These are phyloP conservation scores for Pyrrhia umbra DNA, from an alignment of 2,888 invertebrate genomes.

Conservation along the genomic window DNA sequence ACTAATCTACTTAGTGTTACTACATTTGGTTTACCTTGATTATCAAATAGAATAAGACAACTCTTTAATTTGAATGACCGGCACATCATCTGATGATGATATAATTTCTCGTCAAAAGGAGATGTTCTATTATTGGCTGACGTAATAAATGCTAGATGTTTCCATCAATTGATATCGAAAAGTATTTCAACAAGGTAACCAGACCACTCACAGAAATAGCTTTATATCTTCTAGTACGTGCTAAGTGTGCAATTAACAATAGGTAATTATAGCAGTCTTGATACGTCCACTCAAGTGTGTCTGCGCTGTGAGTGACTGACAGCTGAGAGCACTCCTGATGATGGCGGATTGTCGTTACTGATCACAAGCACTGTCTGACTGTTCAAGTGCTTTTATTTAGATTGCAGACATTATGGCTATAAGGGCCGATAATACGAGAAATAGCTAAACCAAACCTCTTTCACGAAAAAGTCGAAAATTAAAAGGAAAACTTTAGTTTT, in stretches of 20 bases:
- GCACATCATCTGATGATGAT: background rate
- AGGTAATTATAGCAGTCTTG: constrained; percentile 43
- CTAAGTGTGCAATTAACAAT: constrained; percentile 41
- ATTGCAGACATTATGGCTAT: constrained; percentile 21
- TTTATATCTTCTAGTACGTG: constrained; percentile 24
- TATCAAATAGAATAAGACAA: background rate
- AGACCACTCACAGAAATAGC: constrained; percentile 31
- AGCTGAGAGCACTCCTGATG: constrained; percentile 37
- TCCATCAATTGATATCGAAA: constrained; percentile 17
- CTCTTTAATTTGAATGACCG: constrained; percentile 5
- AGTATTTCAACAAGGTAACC: constrained; percentile 23
- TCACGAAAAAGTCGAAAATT: no score
- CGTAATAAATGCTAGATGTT: constrained; percentile 22
- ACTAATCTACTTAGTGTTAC: constrained; percentile 5
- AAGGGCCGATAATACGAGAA: background rate
- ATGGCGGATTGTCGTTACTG: constrained; percentile 5
- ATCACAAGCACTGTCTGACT: constrained; percentile 18
- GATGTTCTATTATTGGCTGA: constrained; percentile 4
- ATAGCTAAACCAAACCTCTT: background rate
- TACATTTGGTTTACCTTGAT: constrained; percentile 2
- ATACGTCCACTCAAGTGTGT: constrained; percentile 44
- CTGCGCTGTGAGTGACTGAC: constrained; percentile 34
- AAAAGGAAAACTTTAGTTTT: no score
- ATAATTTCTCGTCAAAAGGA: background rate
- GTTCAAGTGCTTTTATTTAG: constrained; percentile 13